Evolutionary conservation across 2,888 invertebrate species (phyloP), one percentile per base, ranked within the genome.

Genomic region (Aquatica leii): DNA sequence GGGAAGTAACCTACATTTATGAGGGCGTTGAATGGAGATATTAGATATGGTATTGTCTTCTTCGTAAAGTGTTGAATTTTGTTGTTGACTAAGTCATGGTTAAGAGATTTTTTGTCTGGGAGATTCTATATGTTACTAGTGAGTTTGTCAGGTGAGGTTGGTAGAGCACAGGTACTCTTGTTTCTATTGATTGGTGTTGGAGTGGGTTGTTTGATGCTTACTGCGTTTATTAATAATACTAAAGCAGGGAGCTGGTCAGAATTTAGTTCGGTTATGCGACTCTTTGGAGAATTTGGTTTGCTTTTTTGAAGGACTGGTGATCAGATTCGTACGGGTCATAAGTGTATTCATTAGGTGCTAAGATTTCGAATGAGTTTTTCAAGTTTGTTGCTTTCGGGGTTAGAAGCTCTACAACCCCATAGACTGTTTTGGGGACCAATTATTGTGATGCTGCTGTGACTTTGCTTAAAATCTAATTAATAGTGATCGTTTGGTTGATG

Each of bases 371-470:
- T 5, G 18, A 20, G 14, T 50, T 6, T 48, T 48, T 48, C 18
- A n/a, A 48, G 48, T 48, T 20, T 48, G 48, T 20, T 24, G 48
- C 21, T 3, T 48, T 48, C 21, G 12, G 41, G 24, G 31, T 46
- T 55, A 15, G 31, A 43, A 8, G 43, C 54, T 55, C 46, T 55
- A 21, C 43, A 56, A 56, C 56, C 48, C 46, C 56, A 56, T 4
- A 48, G 41, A 12, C 31, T 56, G 15, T 56, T 56, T 31, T 56
- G 43, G 18, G 58, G 56, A 35, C n/a, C n/a, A n/a, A 41, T 37
- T 35, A 50, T 49, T 50, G 41, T 46, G 6, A 55, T 40, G 31
- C 24, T 55, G 24, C 46, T 43, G 8, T 55, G 55, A 48, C 18
- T n/a, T n/a, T n/a, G n/a, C n/a, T n/a, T n/a, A n/a, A n/a, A n/a